Evolutionary conservation across 1,140 invertebrate genomes (phyloP).

Genomic region (Bathynomus jamesi): DNA sequence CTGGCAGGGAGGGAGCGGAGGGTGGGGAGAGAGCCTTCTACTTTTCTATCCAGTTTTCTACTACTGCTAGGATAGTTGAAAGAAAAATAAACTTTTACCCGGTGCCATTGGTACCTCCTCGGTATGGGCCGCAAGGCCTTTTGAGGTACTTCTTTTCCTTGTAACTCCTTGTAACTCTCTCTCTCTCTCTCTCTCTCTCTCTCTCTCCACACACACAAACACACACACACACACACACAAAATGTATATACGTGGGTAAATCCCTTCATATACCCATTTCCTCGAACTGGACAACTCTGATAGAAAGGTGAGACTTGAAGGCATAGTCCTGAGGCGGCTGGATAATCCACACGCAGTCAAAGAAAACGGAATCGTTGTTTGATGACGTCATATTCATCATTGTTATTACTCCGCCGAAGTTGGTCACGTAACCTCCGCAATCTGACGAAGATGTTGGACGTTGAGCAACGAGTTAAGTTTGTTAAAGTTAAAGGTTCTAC

Average conservation of each 20-base stretch:
- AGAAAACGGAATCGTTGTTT: conserved; percentile 45
- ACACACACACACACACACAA: background rate
- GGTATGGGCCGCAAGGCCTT: too few species aligned
- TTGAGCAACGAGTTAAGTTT: background rate
- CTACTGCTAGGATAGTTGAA: too few species aligned
- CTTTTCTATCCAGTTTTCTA: too few species aligned
- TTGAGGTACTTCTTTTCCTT: too few species aligned
- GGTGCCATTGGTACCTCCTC: too few species aligned
- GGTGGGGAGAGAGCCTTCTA: too few species aligned
- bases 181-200: too few species aligned
- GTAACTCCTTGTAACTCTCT: too few species aligned
- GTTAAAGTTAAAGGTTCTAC: background rate
- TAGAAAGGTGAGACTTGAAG: conserved; percentile 60
- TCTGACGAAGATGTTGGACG: conserved; percentile 44
- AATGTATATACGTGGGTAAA: conserved; percentile 25
- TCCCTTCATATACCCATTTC: conserved; percentile 51
- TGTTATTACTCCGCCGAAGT: conserved; percentile 63
- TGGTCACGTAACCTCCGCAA: conserved; percentile 64
- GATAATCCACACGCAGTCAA: conserved; percentile 66
- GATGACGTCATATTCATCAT: conserved; percentile 60
- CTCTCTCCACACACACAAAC: background rate
- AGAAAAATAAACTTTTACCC: too few species aligned
- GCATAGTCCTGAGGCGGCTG: conserved; percentile 56
- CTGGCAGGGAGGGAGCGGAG: too few species aligned
- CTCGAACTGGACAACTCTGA: conserved; percentile 57